Percentiles rank a stretch among this genome's conserved stretches.
phyloP scores from a whole-genome alignment of 2,888 invertebrate species.

The Biston stratarius region DNA sequence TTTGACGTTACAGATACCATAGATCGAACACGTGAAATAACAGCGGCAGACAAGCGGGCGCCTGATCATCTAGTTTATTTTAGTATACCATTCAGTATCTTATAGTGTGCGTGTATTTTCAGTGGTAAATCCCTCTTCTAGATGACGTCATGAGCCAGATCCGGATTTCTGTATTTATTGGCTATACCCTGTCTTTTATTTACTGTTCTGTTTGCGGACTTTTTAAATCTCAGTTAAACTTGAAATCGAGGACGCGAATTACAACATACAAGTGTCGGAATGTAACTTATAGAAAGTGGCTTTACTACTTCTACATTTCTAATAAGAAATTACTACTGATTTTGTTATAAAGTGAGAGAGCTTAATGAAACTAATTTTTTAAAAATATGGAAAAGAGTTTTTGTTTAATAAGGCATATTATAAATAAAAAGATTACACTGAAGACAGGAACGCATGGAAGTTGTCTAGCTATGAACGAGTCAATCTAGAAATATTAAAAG shows the following conservation, averaged over 20 bases:
- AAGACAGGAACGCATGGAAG: too few relatives aligned
- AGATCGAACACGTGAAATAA: slow-evolving; percentile 48
- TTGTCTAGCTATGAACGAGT: too few relatives aligned
- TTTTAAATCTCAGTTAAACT: slow-evolving; percentile 9
- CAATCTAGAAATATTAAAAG: too few relatives aligned
- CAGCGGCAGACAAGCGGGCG: slow-evolving; percentile 57
- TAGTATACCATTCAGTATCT: slow-evolving; percentile 13
- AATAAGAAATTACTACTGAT: neutral
- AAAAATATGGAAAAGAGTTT: too few relatives aligned
- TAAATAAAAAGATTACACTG: too few relatives aligned
- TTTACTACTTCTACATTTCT: slow-evolving; percentile 7
- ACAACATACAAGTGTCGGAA: slow-evolving; percentile 14
- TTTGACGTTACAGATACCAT: slow-evolving; percentile 33
- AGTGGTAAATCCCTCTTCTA: slow-evolving; percentile 10
- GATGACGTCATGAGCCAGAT: slow-evolving; percentile 11
- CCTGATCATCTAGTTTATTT: slow-evolving; percentile 42
- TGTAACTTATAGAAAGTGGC: slow-evolving; percentile 16
- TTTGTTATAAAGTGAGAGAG: neutral
- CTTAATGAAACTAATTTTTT: too few relatives aligned
- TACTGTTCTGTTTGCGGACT: slow-evolving; percentile 17
- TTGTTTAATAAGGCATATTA: too few relatives aligned
- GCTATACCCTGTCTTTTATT: slow-evolving; percentile 8
- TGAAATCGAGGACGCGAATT: slow-evolving; percentile 5
- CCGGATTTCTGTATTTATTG: slow-evolving; percentile 23
- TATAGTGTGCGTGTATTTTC: slow-evolving; percentile 9